Evolutionary conservation across 2,113 vertebrate genomes (phyloP).

Genomic region (Cygnus buccinator): DNA sequence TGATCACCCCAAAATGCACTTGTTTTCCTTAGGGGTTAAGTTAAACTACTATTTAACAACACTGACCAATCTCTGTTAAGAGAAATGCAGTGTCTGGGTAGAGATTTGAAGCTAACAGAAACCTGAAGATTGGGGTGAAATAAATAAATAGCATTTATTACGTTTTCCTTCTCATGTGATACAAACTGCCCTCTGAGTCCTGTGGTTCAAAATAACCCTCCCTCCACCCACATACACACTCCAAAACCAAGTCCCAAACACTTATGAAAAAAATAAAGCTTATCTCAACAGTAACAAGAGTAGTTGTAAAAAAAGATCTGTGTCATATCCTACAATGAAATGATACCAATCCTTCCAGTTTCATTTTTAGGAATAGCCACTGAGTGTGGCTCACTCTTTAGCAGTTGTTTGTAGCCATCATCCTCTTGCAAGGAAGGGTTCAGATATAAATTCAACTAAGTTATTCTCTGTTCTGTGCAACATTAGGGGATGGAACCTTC

Average conservation of each 20-base stretch:
- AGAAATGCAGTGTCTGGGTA: constrained; percentile 25
- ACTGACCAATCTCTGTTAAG: constrained; percentile 49
- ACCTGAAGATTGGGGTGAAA: constrained; percentile 39
- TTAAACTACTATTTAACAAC: constrained; percentile 4
- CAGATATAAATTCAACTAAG: constrained; percentile 4
- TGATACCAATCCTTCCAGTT: constrained; percentile 24
- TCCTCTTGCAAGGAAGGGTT: constrained; percentile 19
- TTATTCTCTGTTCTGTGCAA: background rate
- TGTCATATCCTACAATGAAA: constrained; percentile 24
- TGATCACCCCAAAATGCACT: background rate
- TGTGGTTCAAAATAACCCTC: background rate
- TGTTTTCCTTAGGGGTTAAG: background rate
- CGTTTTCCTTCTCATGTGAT: constrained; percentile 30
- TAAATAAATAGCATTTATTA: constrained; percentile 69
- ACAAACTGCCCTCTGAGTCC: constrained; percentile 23
- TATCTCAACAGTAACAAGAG: constrained; percentile 44
- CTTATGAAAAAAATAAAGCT: background rate
- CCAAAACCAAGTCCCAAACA: constrained; percentile 49
- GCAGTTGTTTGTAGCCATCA: background rate
- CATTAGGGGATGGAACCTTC: constrained; percentile 3
- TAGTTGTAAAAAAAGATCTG: background rate
- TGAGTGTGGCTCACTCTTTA: background rate
- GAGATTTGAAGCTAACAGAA: constrained; percentile 55
- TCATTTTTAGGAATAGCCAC: background rate
- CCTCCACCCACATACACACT: background rate